phyloP scores from a whole-genome alignment of 2,113 vertebrate genomes.

The Myrmecophaga tridactyla region DNA sequence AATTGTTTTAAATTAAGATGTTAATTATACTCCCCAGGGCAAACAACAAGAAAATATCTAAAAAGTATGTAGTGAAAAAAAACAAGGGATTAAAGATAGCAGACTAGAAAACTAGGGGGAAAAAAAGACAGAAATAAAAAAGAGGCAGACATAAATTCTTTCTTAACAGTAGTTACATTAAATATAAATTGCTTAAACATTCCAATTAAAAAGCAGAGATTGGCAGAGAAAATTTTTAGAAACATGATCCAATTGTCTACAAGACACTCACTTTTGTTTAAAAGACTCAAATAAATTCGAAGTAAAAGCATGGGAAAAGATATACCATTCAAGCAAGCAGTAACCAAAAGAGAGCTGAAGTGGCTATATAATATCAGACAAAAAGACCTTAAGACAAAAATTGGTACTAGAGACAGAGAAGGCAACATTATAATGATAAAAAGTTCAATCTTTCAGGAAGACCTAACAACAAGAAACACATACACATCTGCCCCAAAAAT shows the following conservation, averaged over 20 bases:
- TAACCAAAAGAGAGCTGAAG: no score
- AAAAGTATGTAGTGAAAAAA: not conserved
- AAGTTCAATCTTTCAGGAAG: not conserved
- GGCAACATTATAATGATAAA: not conserved
- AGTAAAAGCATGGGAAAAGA: not conserved
- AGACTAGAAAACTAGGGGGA: not conserved
- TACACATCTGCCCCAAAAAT: not conserved
- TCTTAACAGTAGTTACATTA: not conserved
- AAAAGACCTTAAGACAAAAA: not conserved
- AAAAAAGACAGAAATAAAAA: not conserved
- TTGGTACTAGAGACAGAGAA: not conserved
- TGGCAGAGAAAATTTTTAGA: not conserved
- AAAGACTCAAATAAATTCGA: not conserved
- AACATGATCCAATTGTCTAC: not conserved
- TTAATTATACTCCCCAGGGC: not conserved
- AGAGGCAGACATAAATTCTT: not conserved
- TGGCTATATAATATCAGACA: no score
- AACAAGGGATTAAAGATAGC: not conserved
- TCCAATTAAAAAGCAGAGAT: not conserved
- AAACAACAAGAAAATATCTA: not conserved
- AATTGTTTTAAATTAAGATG: not conserved
- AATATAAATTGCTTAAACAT: no score
- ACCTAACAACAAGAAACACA: constrained; percentile 9
- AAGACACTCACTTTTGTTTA: not conserved
- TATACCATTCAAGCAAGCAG: no score